Base-by-base conservation (phyloP, 2,888 invertebrate genomes). In the Pristionchus japonicus region DNA sequence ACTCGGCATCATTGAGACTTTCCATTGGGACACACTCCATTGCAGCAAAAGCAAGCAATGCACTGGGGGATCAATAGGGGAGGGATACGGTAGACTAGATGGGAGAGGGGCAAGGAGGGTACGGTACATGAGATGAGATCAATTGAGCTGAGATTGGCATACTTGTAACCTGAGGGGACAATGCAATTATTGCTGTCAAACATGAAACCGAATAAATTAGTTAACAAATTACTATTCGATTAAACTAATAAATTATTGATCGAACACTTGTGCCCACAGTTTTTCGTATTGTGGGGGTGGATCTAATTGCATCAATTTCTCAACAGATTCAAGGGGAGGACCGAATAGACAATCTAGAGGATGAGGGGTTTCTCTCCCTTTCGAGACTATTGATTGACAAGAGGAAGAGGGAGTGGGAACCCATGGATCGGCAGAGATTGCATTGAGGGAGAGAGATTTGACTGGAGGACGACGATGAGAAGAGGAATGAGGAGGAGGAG, bases 251-350 rank as follows among this genome's bases (percentile, higher is more conserved):
- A 57, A 7, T 67, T 86, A 86, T 27, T 61, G 31, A 43, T 86
- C 67, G 27, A 90, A 90, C 23, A 89, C 89, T 27, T 87, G 74
- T 31, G 89, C 87, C 90, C 90, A 90, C 37, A 89, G 74, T 77
- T 90, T 86, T 49, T 86, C 88, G 67, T 86, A 90, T 82, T 89
- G 88, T 7, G 70, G 77, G 61, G 86, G 86, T 37, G 80, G 82
- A 15, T 89, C 90, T 47, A 87, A 40, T 23, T 70, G 34, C 13
- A 87, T 87, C 49, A 87, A 34, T 17, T 77, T 49, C 20, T 74
- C 77, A 49, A 57, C 74, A n/a, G 37, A n/a, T 37, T 87, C 87
- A n/a, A 89, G 37, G 27, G 90, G 89, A 47, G 89, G 90, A 17
- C 90, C 90, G 34, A 90, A 88, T n/a, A 90, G 87, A 23, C 47